phyloP scores from a whole-genome alignment of 2,888 invertebrate genomes.

The Rotaria socialis region DNA sequence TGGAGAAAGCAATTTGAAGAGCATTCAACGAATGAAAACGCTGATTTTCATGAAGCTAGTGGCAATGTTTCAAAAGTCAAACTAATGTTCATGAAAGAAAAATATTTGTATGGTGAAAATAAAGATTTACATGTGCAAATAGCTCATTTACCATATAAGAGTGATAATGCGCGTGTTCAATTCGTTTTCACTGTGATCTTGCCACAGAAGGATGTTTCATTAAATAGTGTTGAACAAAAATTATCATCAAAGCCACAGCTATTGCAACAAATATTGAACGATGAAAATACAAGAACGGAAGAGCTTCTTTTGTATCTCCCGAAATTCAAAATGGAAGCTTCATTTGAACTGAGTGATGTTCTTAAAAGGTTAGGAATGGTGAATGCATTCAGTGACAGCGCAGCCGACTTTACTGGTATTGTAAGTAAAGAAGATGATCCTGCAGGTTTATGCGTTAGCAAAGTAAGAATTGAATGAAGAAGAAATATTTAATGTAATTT shows the following conservation, averaged over 20 bases:
- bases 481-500: neutral
- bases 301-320: slow-evolving; percentile 40
- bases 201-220: slow-evolving; percentile 32
- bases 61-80: too few species aligned
- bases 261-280: neutral
- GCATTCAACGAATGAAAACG: too few species aligned
- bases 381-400: slow-evolving; percentile 8
- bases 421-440: slow-evolving; percentile 20
- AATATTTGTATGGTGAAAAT: too few species aligned
- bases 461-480: slow-evolving; percentile 3
- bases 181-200: slow-evolving; percentile 39
- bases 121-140: too few species aligned
- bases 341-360: slow-evolving; percentile 37
- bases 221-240: slow-evolving; percentile 35
- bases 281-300: neutral
- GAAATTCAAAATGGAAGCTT: slow-evolving; percentile 45
- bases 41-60: too few species aligned
- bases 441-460: slow-evolving; percentile 51
- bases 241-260: neutral
- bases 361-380: slow-evolving; percentile 32
- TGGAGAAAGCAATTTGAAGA: too few species aligned
- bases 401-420: slow-evolving; percentile 54
- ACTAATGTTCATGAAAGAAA: too few species aligned
- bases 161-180: neutral
- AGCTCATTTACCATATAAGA: slow-evolving; percentile 35